These are phyloP conservation scores for Plectrocnemia conspersa DNA, from an alignment of 1,140 invertebrate genomes.

Conservation along the genomic window DNA sequence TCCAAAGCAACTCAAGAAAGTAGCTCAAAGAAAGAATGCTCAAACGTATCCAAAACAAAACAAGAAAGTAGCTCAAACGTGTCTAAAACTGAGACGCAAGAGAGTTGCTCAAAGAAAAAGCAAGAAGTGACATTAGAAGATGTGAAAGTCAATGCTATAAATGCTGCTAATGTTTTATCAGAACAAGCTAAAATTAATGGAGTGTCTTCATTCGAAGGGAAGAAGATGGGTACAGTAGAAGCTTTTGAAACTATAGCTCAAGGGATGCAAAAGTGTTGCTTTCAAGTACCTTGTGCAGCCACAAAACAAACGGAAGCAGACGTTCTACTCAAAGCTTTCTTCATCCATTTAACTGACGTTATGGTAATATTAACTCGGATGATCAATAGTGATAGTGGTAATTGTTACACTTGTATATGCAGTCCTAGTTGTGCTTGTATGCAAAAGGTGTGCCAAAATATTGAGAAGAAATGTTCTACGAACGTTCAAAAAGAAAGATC, in stretches of 20 bases:
- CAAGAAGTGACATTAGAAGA: slow-evolving; percentile 23
- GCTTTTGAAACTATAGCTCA: slow-evolving; percentile 23
- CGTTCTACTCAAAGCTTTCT: slow-evolving; percentile 44
- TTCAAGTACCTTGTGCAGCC: slow-evolving; percentile 19
- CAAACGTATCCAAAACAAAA: too few relatives aligned
- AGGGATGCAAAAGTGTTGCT: slow-evolving; percentile 25
- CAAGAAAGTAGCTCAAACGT: too few relatives aligned
- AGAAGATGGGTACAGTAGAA: slow-evolving; percentile 16
- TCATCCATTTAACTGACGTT: slow-evolving; percentile 46
- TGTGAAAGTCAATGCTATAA: slow-evolving; percentile 20
- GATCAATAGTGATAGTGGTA: slow-evolving; percentile 20
- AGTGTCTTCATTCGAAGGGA: slow-evolving; percentile 11
- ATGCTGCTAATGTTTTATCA: slow-evolving; percentile 24
- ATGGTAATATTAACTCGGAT: slow-evolving; percentile 41
- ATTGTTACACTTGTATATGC: slow-evolving; percentile 7
- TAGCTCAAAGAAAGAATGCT: neutral
- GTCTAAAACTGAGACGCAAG: too few relatives aligned
- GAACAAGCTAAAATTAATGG: slow-evolving; percentile 26
- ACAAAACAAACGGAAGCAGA: slow-evolving; percentile 36
- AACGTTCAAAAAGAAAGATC: neutral
- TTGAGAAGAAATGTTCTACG: neutral
- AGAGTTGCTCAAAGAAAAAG: neutral
- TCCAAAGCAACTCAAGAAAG: too few relatives aligned
- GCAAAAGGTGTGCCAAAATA: neutral
- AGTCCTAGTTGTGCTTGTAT: slow-evolving; percentile 14